These are phyloP conservation scores for Cephalopterus ornatus DNA, from an alignment of 2,113 vertebrate genomes.

Conservation along the genomic window DNA sequence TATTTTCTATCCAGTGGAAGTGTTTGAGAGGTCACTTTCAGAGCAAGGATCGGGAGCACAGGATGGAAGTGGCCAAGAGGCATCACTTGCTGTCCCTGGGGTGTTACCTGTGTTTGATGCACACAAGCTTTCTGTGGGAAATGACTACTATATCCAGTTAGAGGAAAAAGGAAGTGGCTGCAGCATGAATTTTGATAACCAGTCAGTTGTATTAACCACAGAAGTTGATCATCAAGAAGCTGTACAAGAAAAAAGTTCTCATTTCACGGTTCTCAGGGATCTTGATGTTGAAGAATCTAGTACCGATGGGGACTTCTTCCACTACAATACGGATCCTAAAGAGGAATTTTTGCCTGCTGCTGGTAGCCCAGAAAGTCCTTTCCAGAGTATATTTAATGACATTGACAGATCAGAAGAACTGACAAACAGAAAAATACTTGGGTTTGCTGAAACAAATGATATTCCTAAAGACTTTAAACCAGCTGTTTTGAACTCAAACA, in stretches of 20 bases:
- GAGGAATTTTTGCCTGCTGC: constrained; percentile 75
- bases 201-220: constrained; percentile 55
- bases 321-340: constrained; percentile 81
- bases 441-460: constrained; percentile 77
- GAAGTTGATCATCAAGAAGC: constrained; percentile 72
- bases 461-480: constrained; percentile 60
- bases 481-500: background rate
- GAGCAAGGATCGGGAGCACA: constrained; percentile 71
- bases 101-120: constrained; percentile 91
- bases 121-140: constrained; percentile 87
- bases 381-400: constrained; percentile 84
- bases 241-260: constrained; percentile 62
- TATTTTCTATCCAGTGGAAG: constrained; percentile 88
- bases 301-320: constrained; percentile 87
- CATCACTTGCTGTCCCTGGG: constrained; percentile 74
- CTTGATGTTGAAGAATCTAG: constrained; percentile 85
- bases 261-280: constrained; percentile 78
- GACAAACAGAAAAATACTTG: constrained; percentile 72
- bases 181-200: constrained; percentile 72
- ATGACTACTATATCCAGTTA: constrained; percentile 93
- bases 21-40: constrained; percentile 85
- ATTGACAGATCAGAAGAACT: constrained; percentile 72
- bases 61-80: constrained; percentile 61
- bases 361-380: constrained; percentile 83
- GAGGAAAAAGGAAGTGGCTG: constrained; percentile 87